phyloP scores from a whole-genome alignment of 2,888 invertebrate genomes.

The Phania funesta region DNA sequence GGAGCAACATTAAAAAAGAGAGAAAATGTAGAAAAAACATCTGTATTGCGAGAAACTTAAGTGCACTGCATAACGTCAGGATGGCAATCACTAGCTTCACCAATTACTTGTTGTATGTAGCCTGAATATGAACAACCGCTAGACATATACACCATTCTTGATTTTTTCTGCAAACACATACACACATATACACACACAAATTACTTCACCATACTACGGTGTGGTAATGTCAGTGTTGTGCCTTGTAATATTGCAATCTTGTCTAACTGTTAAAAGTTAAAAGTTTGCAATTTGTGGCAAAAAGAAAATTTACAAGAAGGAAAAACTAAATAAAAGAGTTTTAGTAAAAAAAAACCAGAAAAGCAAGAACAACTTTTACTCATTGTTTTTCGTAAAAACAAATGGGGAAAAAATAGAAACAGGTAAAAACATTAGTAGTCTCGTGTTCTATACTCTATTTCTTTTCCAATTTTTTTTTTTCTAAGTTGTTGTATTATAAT shows the following conservation, averaged over 20 bases:
- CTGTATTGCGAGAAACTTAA: conserved; percentile 50
- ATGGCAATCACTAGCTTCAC: conserved; percentile 11
- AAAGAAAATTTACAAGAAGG: conserved; percentile 32
- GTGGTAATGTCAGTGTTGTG: conserved; percentile 56
- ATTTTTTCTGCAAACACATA: neutral
- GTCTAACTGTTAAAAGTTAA: conserved; percentile 73
- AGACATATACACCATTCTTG: neutral
- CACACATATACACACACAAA: neutral
- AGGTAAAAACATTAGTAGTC: conserved; percentile 62
- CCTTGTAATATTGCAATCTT: conserved; percentile 75
- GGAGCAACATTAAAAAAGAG: neutral
- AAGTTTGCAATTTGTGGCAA: conserved; percentile 70
- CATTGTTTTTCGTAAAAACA: conserved; percentile 41
- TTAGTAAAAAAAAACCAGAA: conserved; percentile 4
- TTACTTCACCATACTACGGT: neutral
- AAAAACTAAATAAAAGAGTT: conserved; percentile 51
- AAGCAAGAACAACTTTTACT: conserved; percentile 32
- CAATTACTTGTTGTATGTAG: conserved; percentile 42
- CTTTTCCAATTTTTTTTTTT: conserved; percentile 36
- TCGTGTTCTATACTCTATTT: conserved; percentile 36
- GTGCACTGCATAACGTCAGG: conserved; percentile 36
- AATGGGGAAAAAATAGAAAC: conserved; percentile 46
- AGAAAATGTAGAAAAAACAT: conserved; percentile 25
- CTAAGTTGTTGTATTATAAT: neutral
- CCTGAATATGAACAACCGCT: conserved; percentile 23